Conservation (phyloP, 2,888 invertebrate species). For the Eupithecia tripunctaria region DNA sequence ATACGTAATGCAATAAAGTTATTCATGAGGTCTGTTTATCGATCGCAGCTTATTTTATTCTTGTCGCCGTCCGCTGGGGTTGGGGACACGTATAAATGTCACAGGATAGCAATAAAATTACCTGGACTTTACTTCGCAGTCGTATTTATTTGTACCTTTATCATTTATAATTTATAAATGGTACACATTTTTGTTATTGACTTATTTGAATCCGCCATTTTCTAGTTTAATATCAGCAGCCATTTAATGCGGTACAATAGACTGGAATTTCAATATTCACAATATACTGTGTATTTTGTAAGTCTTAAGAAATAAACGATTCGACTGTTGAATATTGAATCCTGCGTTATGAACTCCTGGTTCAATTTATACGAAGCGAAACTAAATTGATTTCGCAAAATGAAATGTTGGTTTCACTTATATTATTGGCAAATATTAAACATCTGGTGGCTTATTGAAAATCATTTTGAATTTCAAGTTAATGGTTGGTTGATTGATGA, state of each 20-base stretch:
- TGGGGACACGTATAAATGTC: constrained; percentile 19
- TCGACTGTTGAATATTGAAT: background rate
- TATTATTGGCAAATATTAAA: background rate
- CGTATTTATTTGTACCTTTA: background rate
- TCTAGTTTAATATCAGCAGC: background rate
- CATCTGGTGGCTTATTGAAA: background rate
- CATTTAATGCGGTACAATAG: background rate
- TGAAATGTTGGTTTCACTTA: background rate
- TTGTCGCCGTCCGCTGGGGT: constrained; percentile 19
- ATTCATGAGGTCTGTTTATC: constrained; percentile 76
- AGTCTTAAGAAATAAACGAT: no score
- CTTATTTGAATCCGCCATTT: background rate
- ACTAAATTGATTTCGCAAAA: constrained; percentile 15
- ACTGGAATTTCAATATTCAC: background rate
- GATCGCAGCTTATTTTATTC: constrained; percentile 32
- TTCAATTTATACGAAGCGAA: constrained; percentile 14
- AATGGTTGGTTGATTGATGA: background rate
- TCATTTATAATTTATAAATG: constrained; percentile 3
- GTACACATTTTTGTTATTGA: background rate
- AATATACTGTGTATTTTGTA: no score
- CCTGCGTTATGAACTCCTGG: constrained; percentile 6
- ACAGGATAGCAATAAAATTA: constrained; percentile 6
- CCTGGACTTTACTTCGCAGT: background rate
- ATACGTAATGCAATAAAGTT: constrained; percentile 76
- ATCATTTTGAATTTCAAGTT: no score